These are phyloP conservation scores for Helobdella robusta DNA, from an alignment of 2,888 invertebrate genomes.

Conservation along the genomic window DNA sequence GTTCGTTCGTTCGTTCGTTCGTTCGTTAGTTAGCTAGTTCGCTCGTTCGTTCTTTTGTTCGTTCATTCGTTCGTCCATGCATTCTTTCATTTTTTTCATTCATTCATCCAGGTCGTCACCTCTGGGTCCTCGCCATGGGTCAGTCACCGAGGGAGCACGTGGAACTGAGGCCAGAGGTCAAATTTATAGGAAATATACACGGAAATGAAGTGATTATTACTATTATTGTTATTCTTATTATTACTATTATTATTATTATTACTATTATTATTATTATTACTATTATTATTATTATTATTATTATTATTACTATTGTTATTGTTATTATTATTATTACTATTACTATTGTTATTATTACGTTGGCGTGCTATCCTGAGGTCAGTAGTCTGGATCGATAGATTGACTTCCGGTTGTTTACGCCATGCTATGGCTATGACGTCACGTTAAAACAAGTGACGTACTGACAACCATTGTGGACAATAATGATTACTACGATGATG, in stretches of 20 bases:
- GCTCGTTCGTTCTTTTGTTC: background rate
- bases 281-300: background rate
- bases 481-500: too few species aligned
- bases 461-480: too few species aligned
- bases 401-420: too few species aligned
- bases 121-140: slow-evolving; percentile 78
- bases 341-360: background rate
- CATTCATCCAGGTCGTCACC: slow-evolving; percentile 61
- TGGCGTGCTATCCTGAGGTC: too few species aligned
- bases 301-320: background rate
- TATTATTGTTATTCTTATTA: too few species aligned
- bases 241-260: background rate
- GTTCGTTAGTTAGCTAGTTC: background rate
- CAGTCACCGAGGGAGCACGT: slow-evolving; percentile 34
- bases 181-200: slow-evolving; percentile 47
- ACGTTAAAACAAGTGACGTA: too few species aligned
- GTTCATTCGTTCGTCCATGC: background rate
- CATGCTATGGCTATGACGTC: too few species aligned
- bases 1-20: background rate
- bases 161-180: slow-evolving; percentile 39
- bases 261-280: background rate
- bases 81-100: background rate
- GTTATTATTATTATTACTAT: background rate
- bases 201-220: slow-evolving; percentile 43
- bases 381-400: too few species aligned